A percentile compares a stretch with the other conserved stretches of the same genome.
Evolutionary conservation across 1,140 invertebrate genomes (phyloP).

Genomic region (Drosophila sucinea): DNA sequence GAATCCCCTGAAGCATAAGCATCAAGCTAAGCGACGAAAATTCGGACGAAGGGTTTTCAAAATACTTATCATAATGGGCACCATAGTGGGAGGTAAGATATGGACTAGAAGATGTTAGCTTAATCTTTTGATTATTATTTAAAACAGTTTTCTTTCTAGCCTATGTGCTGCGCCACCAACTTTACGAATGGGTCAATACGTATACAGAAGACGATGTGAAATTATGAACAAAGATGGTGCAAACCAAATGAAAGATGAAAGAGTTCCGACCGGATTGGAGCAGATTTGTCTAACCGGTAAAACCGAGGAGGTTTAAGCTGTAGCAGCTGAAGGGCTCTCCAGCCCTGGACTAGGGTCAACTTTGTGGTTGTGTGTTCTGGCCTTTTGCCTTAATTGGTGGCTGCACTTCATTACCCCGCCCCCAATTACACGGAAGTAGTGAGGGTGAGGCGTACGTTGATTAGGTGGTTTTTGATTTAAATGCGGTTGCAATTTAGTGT

Average conservation of each 20-base stretch:
- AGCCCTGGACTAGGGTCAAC: neutral
- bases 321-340: neutral
- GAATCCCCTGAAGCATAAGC: neutral
- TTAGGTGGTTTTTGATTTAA: constrained; percentile 47
- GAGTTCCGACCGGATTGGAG: neutral
- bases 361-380: neutral
- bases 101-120: neutral
- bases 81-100: constrained; percentile 13
- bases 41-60: neutral
- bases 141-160: constrained; percentile 3
- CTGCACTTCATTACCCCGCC: constrained; percentile 49
- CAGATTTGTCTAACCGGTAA: neutral
- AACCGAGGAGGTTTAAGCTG: neutral
- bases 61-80: neutral
- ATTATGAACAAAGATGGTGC: neutral
- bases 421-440: neutral
- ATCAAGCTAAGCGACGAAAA: neutral
- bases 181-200: neutral
- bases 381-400: constrained; percentile 52
- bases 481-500: constrained; percentile 58
- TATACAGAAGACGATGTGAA: neutral
- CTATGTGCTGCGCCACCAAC: neutral
- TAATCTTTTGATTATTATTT: neutral
- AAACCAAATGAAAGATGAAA: too few relatives aligned
- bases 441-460: constrained; percentile 44